Evolutionary conservation across 1,140 invertebrate genomes (phyloP).

Genomic region (Holotrichia oblita): DNA sequence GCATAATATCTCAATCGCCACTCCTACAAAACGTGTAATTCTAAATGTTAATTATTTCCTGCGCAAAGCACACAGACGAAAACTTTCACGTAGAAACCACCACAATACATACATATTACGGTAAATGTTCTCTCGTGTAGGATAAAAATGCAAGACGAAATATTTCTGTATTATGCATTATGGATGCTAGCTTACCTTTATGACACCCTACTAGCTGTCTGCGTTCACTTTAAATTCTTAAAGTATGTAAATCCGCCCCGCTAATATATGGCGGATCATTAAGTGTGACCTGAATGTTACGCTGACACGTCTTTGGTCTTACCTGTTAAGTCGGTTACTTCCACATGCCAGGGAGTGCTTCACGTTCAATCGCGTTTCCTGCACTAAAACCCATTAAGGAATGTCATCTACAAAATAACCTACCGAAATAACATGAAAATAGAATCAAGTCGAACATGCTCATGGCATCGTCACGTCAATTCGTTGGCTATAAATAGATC

Average conservation of each 20-base stretch:
- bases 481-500: neutral
- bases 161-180: slow-evolving; percentile 26
- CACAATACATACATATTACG: neutral
- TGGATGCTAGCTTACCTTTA: neutral
- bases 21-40: neutral
- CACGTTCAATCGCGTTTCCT: slow-evolving; percentile 30
- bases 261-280: slow-evolving; percentile 21
- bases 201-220: neutral
- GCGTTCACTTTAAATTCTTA: slow-evolving; percentile 11
- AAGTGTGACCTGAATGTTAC: slow-evolving; percentile 27
- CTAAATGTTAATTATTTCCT: slow-evolving; percentile 28
- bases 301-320: slow-evolving; percentile 24
- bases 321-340: slow-evolving; percentile 14
- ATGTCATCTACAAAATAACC: slow-evolving; percentile 33
- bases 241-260: slow-evolving; percentile 14
- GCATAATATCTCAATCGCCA: neutral
- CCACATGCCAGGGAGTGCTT: slow-evolving; percentile 15
- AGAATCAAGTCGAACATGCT: neutral
- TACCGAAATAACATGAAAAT: slow-evolving; percentile 20
- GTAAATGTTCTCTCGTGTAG: neutral
- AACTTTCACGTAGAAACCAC: neutral
- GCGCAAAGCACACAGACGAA: neutral
- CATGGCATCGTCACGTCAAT: slow-evolving; percentile 1
- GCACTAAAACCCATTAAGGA: slow-evolving; percentile 31
- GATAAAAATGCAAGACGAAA: slow-evolving; percentile 11